Evolutionary conservation across 2,888 invertebrate species (phyloP).

Genomic region (Leptopterna dolabrata): DNA sequence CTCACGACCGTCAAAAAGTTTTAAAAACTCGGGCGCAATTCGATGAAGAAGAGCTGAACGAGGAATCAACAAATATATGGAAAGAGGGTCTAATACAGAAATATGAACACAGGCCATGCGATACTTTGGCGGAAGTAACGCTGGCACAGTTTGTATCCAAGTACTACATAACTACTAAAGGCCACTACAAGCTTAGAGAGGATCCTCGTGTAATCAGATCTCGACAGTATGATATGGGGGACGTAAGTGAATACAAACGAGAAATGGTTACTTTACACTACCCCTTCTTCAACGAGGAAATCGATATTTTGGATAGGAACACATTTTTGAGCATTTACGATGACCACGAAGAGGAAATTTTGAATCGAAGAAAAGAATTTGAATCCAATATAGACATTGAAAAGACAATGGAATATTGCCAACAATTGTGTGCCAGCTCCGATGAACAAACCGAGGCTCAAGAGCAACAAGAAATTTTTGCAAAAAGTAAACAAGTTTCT

Average conservation of each 20-base stretch:
- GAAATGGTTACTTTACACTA: not conserved
- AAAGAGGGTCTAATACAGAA: slow-evolving; percentile 24
- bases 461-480: slow-evolving; percentile 14
- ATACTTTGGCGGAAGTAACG: not conserved
- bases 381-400: not conserved
- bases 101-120: slow-evolving; percentile 14
- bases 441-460: slow-evolving; percentile 17
- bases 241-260: not conserved
- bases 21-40: slow-evolving; percentile 62
- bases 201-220: not conserved
- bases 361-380: not conserved
- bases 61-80: slow-evolving; percentile 67
- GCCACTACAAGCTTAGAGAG: not conserved
- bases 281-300: slow-evolving; percentile 10
- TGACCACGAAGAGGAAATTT: not conserved
- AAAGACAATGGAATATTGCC: not conserved
- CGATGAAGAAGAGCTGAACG: slow-evolving; percentile 22
- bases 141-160: not conserved
- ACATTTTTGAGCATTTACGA: not conserved
- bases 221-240: not conserved
- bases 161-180: slow-evolving; percentile 9
- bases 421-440: not conserved
- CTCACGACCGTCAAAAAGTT: slow-evolving; percentile 65
- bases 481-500: not conserved
- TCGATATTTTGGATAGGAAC: slow-evolving; percentile 51